Conservation (phyloP, 2,113 vertebrate genomes). For the Scopus umbretta region DNA sequence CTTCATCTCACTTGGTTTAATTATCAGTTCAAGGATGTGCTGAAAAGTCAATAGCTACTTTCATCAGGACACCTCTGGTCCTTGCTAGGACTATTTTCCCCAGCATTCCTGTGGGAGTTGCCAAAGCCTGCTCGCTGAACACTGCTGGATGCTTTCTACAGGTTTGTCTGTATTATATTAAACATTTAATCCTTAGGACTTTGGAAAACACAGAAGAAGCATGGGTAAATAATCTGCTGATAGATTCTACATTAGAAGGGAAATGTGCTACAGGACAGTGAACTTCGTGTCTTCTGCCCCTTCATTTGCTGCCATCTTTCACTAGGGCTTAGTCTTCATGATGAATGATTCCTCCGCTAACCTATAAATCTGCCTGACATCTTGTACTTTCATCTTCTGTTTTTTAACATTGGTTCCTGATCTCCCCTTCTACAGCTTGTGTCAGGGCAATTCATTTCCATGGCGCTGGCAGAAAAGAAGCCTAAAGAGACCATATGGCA, state of each 20-base stretch:
- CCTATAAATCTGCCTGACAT: not conserved
- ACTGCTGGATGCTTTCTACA: not conserved
- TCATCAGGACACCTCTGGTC: not conserved
- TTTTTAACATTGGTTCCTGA: not conserved
- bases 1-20: not conserved
- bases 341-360: not conserved
- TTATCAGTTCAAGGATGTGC: not conserved
- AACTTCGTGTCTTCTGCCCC: not conserved
- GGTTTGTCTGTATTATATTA: not conserved
- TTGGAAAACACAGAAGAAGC: not conserved
- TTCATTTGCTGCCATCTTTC: not conserved
- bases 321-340: not conserved
- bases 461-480: not conserved
- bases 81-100: not conserved
- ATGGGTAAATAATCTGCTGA: not conserved
- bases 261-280: not conserved
- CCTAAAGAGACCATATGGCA: constrained; percentile 32
- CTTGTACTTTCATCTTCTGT: not conserved
- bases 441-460: not conserved
- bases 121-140: not conserved
- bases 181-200: not conserved
- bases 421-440: not conserved
- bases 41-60: constrained; percentile 40
- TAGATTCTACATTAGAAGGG: not conserved
- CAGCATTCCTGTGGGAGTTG: not conserved